Evolutionary conservation across 2,888 invertebrate species (phyloP).

Genomic region (Perdita meconis): DNA sequence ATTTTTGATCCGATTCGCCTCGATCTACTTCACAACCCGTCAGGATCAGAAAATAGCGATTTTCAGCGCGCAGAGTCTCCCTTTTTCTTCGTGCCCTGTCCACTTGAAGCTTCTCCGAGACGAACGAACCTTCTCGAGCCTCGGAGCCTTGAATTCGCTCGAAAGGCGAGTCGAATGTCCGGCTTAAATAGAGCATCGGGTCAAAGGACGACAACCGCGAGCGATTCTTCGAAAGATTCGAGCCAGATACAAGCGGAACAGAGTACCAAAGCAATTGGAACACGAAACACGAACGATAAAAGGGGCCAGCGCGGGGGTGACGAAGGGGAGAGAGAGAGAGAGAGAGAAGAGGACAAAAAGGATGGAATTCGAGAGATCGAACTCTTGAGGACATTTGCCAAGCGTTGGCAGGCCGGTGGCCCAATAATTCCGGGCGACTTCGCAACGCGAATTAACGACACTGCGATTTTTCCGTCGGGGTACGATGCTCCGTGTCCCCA

Average conservation of each 20-base stretch:
- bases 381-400: conserved; percentile 51
- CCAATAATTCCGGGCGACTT: conserved; percentile 28
- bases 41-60: too few relatives aligned
- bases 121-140: not conserved
- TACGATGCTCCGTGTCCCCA: conserved; percentile 23
- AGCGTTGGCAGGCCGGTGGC: conserved; percentile 34
- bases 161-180: not conserved
- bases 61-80: too few relatives aligned
- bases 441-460: conserved; percentile 55
- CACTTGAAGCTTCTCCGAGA: not conserved
- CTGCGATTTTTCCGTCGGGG: conserved; percentile 23
- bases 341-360: conserved; percentile 1
- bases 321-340: not conserved
- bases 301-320: not conserved
- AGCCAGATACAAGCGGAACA: conserved; percentile 39
- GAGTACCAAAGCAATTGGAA: conserved; percentile 41
- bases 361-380: conserved; percentile 37
- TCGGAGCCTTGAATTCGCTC: not conserved
- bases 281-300: conserved; percentile 40
- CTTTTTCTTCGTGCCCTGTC: too few relatives aligned
- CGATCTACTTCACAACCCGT: too few relatives aligned
- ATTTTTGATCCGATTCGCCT: too few relatives aligned
- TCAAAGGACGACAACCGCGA: conserved; percentile 42
- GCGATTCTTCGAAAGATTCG: conserved; percentile 39
- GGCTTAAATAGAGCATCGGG: conserved; percentile 38